Percentiles rank a stretch among this genome's conserved stretches.
Evolutionary conservation across 2,888 invertebrate species (phyloP).

Genomic region (Andrena bucephala): DNA sequence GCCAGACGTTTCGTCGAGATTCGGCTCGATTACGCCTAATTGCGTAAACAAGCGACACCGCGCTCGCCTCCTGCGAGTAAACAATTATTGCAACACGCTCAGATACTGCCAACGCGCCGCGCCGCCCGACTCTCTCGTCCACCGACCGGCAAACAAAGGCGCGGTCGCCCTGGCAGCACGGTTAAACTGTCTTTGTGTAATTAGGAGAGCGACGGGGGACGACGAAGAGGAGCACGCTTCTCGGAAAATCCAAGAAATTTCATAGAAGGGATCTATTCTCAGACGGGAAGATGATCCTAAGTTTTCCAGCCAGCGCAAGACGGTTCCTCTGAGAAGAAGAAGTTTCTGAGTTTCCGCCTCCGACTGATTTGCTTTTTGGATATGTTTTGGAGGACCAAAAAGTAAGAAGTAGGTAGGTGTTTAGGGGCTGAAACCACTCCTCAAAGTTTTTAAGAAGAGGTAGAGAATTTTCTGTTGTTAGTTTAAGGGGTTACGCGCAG

Average conservation of each 20-base stretch:
- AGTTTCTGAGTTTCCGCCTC: too few species aligned
- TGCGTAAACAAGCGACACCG: conserved; percentile 22
- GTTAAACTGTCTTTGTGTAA: background rate
- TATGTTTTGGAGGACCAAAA: too few species aligned
- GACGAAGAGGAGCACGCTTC: background rate
- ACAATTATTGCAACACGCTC: conserved; percentile 28
- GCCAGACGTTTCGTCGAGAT: conserved; percentile 40
- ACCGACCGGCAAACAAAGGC: conserved; percentile 18
- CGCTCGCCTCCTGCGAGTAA: conserved; percentile 22
- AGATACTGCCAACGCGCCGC: conserved; percentile 10
- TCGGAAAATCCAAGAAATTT: background rate
- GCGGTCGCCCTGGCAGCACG: background rate
- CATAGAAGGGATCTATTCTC: background rate
- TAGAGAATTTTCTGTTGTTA: too few species aligned
- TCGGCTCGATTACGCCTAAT: conserved; percentile 37
- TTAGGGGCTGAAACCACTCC: too few species aligned
- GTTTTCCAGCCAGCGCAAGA: too few species aligned
- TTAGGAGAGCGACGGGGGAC: background rate
- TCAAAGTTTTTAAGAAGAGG: too few species aligned
- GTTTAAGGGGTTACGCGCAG: too few species aligned
- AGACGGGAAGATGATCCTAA: too few species aligned
- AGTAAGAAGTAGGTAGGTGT: too few species aligned
- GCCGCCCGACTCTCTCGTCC: background rate
- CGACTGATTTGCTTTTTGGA: too few species aligned
- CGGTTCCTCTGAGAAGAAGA: too few species aligned